phyloP scores from a whole-genome alignment of 2,113 vertebrate species.

The Callopanchax toddi region DNA sequence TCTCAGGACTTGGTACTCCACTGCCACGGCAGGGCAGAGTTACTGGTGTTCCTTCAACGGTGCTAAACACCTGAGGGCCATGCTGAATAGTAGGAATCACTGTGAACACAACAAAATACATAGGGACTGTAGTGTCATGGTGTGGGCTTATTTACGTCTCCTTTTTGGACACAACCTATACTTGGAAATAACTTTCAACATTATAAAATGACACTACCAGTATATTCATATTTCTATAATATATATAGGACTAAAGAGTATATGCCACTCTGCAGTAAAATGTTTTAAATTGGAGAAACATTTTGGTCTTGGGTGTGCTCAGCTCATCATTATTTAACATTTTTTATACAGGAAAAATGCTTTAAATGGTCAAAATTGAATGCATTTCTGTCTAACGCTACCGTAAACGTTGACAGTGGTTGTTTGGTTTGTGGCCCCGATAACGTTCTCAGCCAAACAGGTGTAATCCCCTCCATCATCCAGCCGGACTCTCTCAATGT shows the following conservation, averaged over 20 bases:
- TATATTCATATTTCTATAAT: too few relatives aligned
- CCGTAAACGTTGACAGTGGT: constrained; percentile 86
- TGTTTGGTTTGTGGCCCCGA: constrained; percentile 87
- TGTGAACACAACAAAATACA: constrained; percentile 60
- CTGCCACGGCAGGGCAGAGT: constrained; percentile 88
- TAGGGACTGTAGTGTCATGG: neutral
- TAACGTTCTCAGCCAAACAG: constrained; percentile 88
- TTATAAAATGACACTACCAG: too few relatives aligned
- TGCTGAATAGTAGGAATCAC: constrained; percentile 93
- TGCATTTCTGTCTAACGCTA: constrained; percentile 62
- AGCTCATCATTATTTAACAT: too few relatives aligned
- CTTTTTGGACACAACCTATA: too few relatives aligned
- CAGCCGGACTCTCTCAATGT: constrained; percentile 88
- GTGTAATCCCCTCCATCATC: constrained; percentile 89
- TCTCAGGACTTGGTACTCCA: constrained; percentile 88
- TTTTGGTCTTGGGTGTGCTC: too few relatives aligned
- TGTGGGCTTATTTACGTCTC: neutral
- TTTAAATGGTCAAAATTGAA: too few relatives aligned
- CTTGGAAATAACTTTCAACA: too few relatives aligned
- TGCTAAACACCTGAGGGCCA: constrained; percentile 94
- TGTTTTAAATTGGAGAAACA: too few relatives aligned
- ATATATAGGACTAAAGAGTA: too few relatives aligned
- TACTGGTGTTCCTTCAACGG: constrained; percentile 88
- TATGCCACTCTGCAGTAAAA: too few relatives aligned
- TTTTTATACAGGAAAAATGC: too few relatives aligned